Base-by-base conservation (phyloP, 2,113 vertebrate genomes). In the Monopterus albus region DNA sequence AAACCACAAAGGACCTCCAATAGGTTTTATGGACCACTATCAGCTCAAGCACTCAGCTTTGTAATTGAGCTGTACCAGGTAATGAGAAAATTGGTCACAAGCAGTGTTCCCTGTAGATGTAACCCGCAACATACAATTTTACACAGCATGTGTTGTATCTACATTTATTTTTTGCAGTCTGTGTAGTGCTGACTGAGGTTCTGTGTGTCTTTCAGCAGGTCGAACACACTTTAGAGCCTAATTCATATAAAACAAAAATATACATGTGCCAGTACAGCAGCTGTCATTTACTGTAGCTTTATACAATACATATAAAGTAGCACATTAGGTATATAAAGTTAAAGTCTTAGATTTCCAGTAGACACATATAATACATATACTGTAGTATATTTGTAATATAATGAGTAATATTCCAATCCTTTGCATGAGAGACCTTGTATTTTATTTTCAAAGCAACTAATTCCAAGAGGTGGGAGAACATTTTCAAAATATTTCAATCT, bases 1-100 rank as follows among this genome's bases (percentile, higher is more conserved):
- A 91, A 91, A 86, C 81, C 88, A 91, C 91, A 90, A 82, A 90
- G 87, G 91, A 89, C 90, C 87, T 85, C 87, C 84, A 78, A 85
- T 88, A 81, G 85, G 70, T 92, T 92, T 93, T 93, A 92, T 90
- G 89, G 88, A 85, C 86, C 83, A 72, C 81, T 88, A 87, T 91
- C 79, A 82, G 88, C 85, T 66, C 5, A 72, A 89, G 87, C 82
- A 88, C 85, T 91, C 87, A 82, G 83, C 89, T 91, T 88, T 91
- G 86, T 91, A 93, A 92, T 91, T 93, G 90, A 84, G 80, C 90
- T 79, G 70, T 64, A 84, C 62, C 79, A 82, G 84, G 86, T 91
- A 91, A 91, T 89, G 84, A 91, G 87, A 81, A 90, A 91, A 93
- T 89, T 91, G 87, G 82, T 89, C 87, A 81, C 88, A 88, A 91